A percentile compares a stretch with the other conserved stretches of the same genome.
phyloP scores from a whole-genome alignment of 2,888 invertebrate species.

The Drosophila eohydei region DNA sequence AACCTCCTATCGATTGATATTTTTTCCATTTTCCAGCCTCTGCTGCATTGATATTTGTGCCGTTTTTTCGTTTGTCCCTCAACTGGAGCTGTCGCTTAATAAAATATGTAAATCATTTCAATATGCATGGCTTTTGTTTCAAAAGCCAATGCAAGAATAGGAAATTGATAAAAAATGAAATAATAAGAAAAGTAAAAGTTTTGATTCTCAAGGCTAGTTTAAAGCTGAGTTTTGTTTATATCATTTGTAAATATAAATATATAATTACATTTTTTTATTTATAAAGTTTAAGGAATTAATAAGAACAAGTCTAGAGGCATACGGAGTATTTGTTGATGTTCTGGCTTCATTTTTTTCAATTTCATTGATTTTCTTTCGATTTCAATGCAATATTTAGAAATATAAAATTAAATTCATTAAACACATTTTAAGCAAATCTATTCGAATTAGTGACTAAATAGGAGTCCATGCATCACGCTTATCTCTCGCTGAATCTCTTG shows the following conservation, averaged over 20 bases:
- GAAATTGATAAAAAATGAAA: conserved; percentile 5
- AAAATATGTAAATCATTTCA: conserved; percentile 51
- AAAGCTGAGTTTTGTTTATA: no score
- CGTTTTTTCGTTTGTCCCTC: conserved; percentile 18
- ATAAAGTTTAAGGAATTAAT: no score
- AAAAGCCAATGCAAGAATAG: no score
- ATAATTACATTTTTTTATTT: no score
- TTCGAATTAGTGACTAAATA: not conserved
- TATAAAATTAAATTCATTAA: not conserved
- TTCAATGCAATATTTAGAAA: not conserved
- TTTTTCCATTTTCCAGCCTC: conserved; percentile 11
- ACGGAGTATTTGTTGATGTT: no score
- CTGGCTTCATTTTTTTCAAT: no score
- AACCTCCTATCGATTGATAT: conserved; percentile 43
- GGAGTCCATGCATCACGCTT: no score
- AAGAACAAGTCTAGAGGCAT: no score
- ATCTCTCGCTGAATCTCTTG: conserved; percentile 1
- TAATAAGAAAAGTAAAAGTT: no score
- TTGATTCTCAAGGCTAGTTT: no score
- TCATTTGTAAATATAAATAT: no score
- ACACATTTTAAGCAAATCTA: not conserved
- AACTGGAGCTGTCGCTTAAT: conserved; percentile 28
- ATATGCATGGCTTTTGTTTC: conserved; percentile 11
- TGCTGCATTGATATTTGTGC: conserved; percentile 20
- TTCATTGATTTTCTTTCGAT: no score